phyloP scores from a whole-genome alignment of 2,888 invertebrate genomes.

The Macrosoma leucophasiata region DNA sequence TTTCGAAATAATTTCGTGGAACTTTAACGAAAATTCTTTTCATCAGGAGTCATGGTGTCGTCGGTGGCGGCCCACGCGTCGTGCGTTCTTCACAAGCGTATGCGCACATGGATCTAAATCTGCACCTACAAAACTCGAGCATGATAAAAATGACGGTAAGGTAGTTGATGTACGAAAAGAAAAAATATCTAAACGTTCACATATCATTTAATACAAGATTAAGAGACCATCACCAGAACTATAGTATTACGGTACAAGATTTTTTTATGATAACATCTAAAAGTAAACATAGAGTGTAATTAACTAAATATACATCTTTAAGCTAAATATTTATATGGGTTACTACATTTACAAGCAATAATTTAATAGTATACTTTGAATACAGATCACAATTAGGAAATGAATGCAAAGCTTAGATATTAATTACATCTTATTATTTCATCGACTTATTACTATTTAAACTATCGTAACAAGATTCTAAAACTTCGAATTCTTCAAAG shows the following conservation, averaged over 20 bases:
- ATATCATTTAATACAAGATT: slow-evolving; percentile 52
- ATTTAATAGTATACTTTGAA: slow-evolving; percentile 63
- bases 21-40: no score
- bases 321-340: slow-evolving; percentile 45
- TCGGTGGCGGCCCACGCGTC: slow-evolving; percentile 72
- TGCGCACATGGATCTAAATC: slow-evolving; percentile 61
- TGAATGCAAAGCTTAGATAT: slow-evolving; percentile 48
- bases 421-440: slow-evolving; percentile 43
- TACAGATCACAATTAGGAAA: slow-evolving; percentile 68
- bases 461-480: slow-evolving; percentile 78
- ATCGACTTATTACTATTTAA: slow-evolving; percentile 73
- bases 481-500: slow-evolving; percentile 87
- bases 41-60: slow-evolving; percentile 82
- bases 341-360: slow-evolving; percentile 59
- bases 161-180: slow-evolving; percentile 15
- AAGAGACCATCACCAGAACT: slow-evolving; percentile 66
- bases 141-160: slow-evolving; percentile 67
- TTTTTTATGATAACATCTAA: slow-evolving; percentile 31
- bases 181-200: slow-evolving; percentile 33
- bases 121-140: slow-evolving; percentile 54
- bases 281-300: no score
- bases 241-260: slow-evolving; percentile 46
- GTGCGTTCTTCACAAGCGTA: slow-evolving; percentile 59
- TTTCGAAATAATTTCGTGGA: no score
- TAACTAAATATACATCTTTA: slow-evolving; percentile 22